Evolutionary conservation across 2,113 vertebrate species (phyloP), one percentile per base, ranked within the genome.

Genomic region (Melanotaenia duboulayi): DNA sequence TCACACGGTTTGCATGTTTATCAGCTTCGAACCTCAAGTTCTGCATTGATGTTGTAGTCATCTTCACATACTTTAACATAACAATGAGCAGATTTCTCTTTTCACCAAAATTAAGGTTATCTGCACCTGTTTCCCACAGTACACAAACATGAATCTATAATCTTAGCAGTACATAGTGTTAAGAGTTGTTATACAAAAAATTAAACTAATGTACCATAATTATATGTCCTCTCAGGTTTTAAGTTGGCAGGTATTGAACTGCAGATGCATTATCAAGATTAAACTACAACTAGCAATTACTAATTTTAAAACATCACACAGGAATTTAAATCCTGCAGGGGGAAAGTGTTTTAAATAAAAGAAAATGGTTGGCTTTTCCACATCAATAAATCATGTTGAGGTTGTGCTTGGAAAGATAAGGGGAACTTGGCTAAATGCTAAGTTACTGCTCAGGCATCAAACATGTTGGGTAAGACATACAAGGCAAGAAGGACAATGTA

Each of bases 401-500:
- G 39, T 16, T 59, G n/a, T 11, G 2, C 39, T 42, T 44, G 20
- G 40, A 17, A 55, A 19, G 25, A 12, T 16, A 20, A 12, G n/a
- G 4, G 10, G 10, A 24, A 59, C 39, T 37, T 55, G 52, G 11
- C 24, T 65, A 19, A 42, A 24, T 58, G 16, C 48, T 63, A 17
- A 24, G n/a, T 25, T 40, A 8, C 20, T 48, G 39, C 11, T 55
- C 57, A 11, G 42, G 48, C 11, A 60, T 74, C 19, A 24, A 78
- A 63, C 22, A 65, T 50, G 20, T 11, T 42, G 11, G 35, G 28
- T 44, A 73, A 51, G 11, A 19, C 22, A 22, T 48, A 32, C 12
- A 50, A 74, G 35, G 5, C 25, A 44, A 49, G 9, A 39, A 22
- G 49, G 40, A 69, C 40, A 48, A 40, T 77, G 39, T 40, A 69